These are phyloP conservation scores for Blastobasis adustella DNA, from an alignment of 2,888 invertebrate species.

Conservation along the genomic window DNA sequence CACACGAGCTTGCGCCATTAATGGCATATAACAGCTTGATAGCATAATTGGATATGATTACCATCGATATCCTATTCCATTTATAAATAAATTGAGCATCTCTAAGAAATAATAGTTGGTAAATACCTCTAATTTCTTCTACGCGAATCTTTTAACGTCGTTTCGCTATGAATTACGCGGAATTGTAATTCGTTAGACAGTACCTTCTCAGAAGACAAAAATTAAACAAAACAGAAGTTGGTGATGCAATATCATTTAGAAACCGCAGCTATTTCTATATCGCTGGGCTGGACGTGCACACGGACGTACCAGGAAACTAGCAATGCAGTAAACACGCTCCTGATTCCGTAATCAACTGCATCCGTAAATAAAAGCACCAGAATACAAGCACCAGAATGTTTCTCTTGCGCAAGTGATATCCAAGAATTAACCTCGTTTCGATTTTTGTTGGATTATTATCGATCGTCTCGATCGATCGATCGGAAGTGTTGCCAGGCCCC, in stretches of 20 bases:
- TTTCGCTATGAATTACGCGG: too few relatives aligned
- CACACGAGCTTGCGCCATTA: neutral
- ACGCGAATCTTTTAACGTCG: too few relatives aligned
- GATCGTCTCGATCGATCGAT: constrained; percentile 21
- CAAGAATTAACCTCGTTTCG: constrained; percentile 54
- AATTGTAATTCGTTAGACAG: too few relatives aligned
- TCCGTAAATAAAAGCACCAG: constrained; percentile 38
- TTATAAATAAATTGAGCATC: too few relatives aligned
- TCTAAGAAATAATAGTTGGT: too few relatives aligned
- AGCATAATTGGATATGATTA: neutral
- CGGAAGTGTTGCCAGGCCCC: constrained; percentile 31
- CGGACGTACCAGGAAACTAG: neutral
- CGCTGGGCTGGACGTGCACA: too few relatives aligned
- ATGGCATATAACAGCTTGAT: neutral
- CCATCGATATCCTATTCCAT: too few relatives aligned
- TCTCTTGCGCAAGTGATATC: constrained; percentile 46
- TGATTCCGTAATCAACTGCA: constrained; percentile 30
- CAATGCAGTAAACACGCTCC: constrained; percentile 9
- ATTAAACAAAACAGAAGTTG: neutral
- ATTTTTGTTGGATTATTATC: constrained; percentile 59
- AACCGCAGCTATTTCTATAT: too few relatives aligned
- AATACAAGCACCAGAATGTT: constrained; percentile 26
- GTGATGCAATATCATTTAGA: neutral
- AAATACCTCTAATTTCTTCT: too few relatives aligned
- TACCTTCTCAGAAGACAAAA: neutral